These are phyloP conservation scores for Corapipo altera DNA, from an alignment of 2,113 vertebrate genomes.

Conservation along the genomic window DNA sequence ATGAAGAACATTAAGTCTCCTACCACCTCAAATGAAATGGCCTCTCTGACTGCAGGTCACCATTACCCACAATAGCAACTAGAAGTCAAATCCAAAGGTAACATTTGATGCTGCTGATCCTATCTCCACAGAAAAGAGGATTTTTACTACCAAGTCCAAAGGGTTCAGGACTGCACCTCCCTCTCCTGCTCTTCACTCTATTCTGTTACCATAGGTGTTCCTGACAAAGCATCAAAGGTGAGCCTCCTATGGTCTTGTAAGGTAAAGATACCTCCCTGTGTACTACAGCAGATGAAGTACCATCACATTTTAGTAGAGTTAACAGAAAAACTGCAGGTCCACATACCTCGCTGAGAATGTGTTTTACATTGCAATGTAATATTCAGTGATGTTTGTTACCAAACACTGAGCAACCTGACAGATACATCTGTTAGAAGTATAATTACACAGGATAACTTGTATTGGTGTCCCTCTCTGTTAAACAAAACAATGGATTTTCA, in stretches of 20 bases:
- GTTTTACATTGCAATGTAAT: background rate
- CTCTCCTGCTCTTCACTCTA: background rate
- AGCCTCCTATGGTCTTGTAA: background rate
- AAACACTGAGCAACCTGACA: constrained; percentile 26
- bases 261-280: background rate
- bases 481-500: constrained; percentile 64
- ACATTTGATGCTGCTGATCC: background rate
- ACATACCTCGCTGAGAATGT: background rate
- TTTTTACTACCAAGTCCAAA: background rate
- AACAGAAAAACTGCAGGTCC: background rate
- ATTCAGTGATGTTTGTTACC: background rate
- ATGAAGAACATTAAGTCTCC: background rate
- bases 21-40: background rate
- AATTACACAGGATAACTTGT: constrained; percentile 50
- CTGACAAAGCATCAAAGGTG: background rate
- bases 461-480: constrained; percentile 41
- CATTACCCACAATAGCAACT: background rate
- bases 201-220: background rate
- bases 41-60: background rate
- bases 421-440: constrained; percentile 43
- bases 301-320: background rate
- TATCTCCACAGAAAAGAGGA: background rate
- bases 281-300: background rate
- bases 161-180: background rate
- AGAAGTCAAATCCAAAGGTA: background rate